Base-by-base conservation (phyloP, 1,140 invertebrate genomes). In the Drosophila paulistorum region DNA sequence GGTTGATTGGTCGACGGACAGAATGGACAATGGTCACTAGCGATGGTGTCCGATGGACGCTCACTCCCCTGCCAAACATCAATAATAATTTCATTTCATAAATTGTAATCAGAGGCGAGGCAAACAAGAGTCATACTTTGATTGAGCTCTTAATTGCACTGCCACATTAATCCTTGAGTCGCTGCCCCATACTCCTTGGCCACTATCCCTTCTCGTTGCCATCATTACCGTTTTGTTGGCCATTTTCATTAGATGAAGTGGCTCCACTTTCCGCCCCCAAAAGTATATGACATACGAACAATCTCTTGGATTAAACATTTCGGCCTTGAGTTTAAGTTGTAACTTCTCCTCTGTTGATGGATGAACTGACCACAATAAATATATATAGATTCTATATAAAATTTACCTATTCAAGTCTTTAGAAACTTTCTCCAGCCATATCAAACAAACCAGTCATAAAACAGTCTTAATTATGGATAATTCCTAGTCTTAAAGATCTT, bases 81-180 rank as follows among this genome's bases (percentile, higher is more conserved):
- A 89, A 90, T 89, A 89, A 89, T 89, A 89, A 89, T 89, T 89
- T 71, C 84, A 89, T 89, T 89, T 71, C 84, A 89, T 89, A 89
- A 89, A 89, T 30, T 89, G 77, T 89, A 89, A 89, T 89, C 81
- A 81, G 81, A 76, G 71, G 68, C 57, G 80, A 89, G 62, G 70
- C 81, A 74, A 77, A 74, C 81, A 76, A 68, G 74, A 68, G 66
- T 69, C 70, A 65, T 71, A 75, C 74, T 73, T 79, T 89, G 84
- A 89, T 89, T 89, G 84, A 89, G 85, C 84, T 84, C 84, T 89
- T 89, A 89, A 89, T 89, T 89, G 84, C 77, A 89, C 74, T 80
- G 77, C 68, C 79, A 73, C 89, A 83, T 77, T 78, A 80, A 89
- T 83, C 71, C 84, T 74, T 72, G 71, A 69, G 77, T 66, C 35